Conservation (phyloP, 2,888 invertebrate genomes). For the Ophioninae sp. region DNA sequence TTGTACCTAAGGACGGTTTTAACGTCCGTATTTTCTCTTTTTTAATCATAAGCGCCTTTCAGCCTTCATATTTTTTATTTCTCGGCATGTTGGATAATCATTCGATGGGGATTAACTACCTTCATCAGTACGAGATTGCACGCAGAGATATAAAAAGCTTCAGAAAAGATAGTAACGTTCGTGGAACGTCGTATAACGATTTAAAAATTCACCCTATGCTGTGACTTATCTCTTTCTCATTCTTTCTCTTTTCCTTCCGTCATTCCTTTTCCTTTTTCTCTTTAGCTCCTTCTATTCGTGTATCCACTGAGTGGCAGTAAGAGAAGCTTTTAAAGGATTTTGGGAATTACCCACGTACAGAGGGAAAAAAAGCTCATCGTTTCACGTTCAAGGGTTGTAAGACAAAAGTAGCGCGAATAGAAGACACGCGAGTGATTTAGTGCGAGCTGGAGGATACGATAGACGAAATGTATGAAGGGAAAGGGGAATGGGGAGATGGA, state of each 20-base stretch:
- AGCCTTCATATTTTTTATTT: background rate
- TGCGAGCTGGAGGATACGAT: conserved; percentile 32
- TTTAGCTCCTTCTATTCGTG: background rate
- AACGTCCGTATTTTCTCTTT: no score
- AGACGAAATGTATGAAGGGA: conserved; percentile 22
- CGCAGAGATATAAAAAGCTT: conserved; percentile 22
- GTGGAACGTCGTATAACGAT: conserved; percentile 11
- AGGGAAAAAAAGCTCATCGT: conserved; percentile 44
- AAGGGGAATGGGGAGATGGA: conserved; percentile 2
- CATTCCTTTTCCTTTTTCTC: background rate
- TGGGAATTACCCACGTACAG: conserved; percentile 51
- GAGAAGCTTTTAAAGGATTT: conserved; percentile 55
- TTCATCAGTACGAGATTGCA: background rate
- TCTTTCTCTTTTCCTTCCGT: conserved; percentile 1
- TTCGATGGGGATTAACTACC: background rate
- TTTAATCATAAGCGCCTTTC: background rate
- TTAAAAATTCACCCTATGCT: conserved; percentile 19
- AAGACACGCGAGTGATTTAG: conserved; percentile 39
- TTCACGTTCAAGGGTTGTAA: conserved; percentile 37
- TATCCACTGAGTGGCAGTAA: conserved; percentile 1
- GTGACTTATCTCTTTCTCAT: background rate
- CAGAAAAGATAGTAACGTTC: background rate
- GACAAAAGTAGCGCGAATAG: conserved; percentile 40
- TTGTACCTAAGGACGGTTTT: no score
- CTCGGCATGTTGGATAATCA: background rate